Conservation (phyloP, 2,797 vertebrate genomes). For the Phoxinus dragarum region DNA sequence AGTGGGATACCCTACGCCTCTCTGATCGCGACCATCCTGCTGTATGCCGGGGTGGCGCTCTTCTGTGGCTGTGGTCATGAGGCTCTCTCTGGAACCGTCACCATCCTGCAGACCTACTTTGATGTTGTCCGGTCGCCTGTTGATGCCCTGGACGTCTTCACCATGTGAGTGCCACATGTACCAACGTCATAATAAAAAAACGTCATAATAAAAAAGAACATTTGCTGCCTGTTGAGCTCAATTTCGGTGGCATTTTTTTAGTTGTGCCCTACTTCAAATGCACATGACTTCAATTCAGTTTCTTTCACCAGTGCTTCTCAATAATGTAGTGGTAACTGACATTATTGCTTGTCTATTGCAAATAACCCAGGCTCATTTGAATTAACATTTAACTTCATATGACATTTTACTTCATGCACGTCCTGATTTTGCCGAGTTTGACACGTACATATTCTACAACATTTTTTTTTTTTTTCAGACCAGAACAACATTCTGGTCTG, state of each 20-base stretch:
- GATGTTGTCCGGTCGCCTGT: constrained; percentile 88
- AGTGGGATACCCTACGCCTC: constrained; percentile 98
- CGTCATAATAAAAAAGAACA: neutral
- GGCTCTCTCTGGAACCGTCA: constrained; percentile 93
- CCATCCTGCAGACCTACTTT: constrained; percentile 96
- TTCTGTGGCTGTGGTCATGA: constrained; percentile 98
- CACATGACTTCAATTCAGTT: neutral
- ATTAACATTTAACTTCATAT: neutral
- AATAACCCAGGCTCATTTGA: neutral
- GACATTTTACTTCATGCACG: neutral
- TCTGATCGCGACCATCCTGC: constrained; percentile 94
- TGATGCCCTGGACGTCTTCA: constrained; percentile 90
- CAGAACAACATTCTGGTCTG: too few relatives aligned
- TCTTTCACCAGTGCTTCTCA: neutral
- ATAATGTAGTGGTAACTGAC: neutral
- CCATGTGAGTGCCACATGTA: constrained; percentile 85
- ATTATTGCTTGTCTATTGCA: neutral
- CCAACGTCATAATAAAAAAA: neutral
- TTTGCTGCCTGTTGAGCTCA: too few relatives aligned
- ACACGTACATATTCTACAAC: too few relatives aligned
- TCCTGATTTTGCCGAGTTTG: too few relatives aligned
- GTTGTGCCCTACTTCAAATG: neutral
- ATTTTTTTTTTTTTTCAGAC: too few relatives aligned
- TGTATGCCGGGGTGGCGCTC: constrained; percentile 94
- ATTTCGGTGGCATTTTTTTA: neutral